Conservation (phyloP, 53 echinoderm and acorn worm genomes). For the Pentamera pediparva region DNA sequence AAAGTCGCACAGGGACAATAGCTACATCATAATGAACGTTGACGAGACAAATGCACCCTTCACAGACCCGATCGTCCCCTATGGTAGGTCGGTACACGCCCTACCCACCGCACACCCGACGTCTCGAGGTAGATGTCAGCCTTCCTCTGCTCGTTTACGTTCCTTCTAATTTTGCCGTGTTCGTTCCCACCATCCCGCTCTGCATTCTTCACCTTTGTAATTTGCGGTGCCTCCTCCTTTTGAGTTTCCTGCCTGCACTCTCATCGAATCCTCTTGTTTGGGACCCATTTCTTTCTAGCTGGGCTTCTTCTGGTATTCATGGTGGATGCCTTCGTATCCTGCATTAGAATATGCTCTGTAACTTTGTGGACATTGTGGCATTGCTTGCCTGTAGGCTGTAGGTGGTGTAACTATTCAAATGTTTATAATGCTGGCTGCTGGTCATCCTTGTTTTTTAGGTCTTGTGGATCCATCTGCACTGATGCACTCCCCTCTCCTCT, state of each 20-base stretch:
- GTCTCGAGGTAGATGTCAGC: background rate
- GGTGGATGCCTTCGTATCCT: too few species aligned
- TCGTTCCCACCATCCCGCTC: background rate
- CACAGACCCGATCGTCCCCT: conserved; percentile 87
- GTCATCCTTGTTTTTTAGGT: too few species aligned
- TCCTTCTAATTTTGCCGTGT: background rate
- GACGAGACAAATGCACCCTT: conserved; percentile 68
- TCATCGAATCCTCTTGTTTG: background rate
- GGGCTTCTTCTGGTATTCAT: too few species aligned
- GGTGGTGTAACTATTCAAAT: too few species aligned
- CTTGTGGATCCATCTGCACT: too few species aligned
- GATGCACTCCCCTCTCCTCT: too few species aligned
- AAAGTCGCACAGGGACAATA: conserved; percentile 90
- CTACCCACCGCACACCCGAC: background rate
- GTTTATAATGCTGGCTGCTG: too few species aligned
- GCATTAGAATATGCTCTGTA: too few species aligned
- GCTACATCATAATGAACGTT: conserved; percentile 91
- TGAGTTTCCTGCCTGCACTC: background rate
- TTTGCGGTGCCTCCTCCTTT: background rate
- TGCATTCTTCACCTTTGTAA: background rate
- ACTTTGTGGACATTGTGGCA: too few species aligned
- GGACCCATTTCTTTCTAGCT: too few species aligned
- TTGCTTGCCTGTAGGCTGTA: too few species aligned
- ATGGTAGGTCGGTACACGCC: conserved; percentile 66
- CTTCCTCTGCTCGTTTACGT: too few species aligned